These are phyloP conservation scores for Aegithalos caudatus DNA, from an alignment of 2,113 vertebrate species.

Conservation along the genomic window DNA sequence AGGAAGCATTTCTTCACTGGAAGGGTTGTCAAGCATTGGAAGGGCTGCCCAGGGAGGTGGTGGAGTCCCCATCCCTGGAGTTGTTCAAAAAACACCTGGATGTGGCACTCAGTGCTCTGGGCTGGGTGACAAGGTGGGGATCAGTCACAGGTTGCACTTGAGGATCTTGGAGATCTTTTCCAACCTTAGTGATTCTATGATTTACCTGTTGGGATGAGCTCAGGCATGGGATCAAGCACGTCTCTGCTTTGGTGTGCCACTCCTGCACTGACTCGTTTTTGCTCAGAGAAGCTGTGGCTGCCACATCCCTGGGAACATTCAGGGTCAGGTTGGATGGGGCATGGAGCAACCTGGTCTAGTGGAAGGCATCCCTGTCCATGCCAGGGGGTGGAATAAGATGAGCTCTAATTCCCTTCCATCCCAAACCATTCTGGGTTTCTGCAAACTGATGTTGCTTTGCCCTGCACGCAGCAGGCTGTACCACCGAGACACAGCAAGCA, in stretches of 20 bases:
- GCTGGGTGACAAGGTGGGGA: background rate
- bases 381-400: background rate
- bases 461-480: background rate
- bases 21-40: background rate
- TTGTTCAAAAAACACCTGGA: fast-evolving
- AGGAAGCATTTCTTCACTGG: background rate
- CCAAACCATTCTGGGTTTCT: background rate
- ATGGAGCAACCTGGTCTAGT: background rate
- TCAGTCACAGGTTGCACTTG: background rate
- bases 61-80: background rate
- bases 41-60: background rate
- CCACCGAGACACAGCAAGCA: background rate
- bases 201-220: background rate
- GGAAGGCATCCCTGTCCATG: background rate
- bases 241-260: background rate
- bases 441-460: background rate
- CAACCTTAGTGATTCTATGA: background rate
- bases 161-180: background rate
- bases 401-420: background rate
- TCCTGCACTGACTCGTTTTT: background rate
- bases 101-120: background rate
- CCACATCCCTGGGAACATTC: background rate
- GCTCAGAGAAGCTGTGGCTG: background rate
- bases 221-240: background rate
- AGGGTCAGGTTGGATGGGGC: fast-evolving